These are phyloP conservation scores for Ceratoteleas bidentatus DNA, from an alignment of 1,140 invertebrate genomes.

Conservation along the genomic window DNA sequence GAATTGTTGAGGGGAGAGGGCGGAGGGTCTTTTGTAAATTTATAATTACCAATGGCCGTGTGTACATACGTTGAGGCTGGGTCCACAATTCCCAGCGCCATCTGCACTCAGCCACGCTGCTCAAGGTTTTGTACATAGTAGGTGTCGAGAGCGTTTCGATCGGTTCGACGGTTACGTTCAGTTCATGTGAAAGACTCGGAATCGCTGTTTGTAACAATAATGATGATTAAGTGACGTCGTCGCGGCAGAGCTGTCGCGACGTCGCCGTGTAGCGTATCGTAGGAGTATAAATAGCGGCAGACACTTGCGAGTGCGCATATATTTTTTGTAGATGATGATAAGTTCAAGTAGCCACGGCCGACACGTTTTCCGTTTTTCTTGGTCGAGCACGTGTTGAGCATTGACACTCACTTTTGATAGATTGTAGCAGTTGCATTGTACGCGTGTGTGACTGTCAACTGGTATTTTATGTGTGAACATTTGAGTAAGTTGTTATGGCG, in stretches of 20 bases:
- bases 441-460: no score
- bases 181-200: conserved; percentile 18
- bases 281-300: neutral
- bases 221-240: conserved; percentile 8
- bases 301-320: conserved; percentile 1
- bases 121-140: conserved; percentile 7
- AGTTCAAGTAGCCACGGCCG: neutral
- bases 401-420: neutral
- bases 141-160: neutral
- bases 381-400: neutral
- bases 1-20: no score
- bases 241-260: neutral
- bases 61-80: neutral
- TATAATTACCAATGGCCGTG: neutral
- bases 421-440: neutral
- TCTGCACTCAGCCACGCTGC: neutral
- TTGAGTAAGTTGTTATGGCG: neutral
- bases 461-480: no score
- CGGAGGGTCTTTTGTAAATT: neutral
- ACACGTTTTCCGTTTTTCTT: neutral
- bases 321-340: conserved; percentile 10
- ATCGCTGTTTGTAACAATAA: conserved; percentile 25
- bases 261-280: conserved; percentile 1
- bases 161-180: neutral
- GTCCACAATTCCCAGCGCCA: neutral